Conservation (phyloP, 2,113 vertebrate genomes). For the Oryctolagus cuniculus region mOryCun1.1 NC_091441.1:34450001-34450500, state of each 20-base stretch:
- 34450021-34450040: neutral
- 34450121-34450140: neutral
- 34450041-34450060: neutral
- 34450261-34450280: neutral
- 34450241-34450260: neutral
- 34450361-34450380: neutral
- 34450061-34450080: neutral
- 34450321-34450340: neutral
- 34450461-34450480: too few relatives aligned
- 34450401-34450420: neutral
- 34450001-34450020: neutral
- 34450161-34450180: neutral
- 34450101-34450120: neutral
- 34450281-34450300: neutral
- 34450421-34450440: neutral
- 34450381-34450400: neutral
- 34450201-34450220: neutral
- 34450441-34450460: too few relatives aligned
- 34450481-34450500: too few relatives aligned
- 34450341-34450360: neutral
- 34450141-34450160: neutral
- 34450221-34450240: constrained; percentile 13
- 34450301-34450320: neutral
- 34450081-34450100: neutral
- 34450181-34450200: neutral